Evolutionary conservation across 2,888 invertebrate genomes (phyloP), one percentile per base, ranked within the genome.

Genomic region (Apotomis capreana): DNA sequence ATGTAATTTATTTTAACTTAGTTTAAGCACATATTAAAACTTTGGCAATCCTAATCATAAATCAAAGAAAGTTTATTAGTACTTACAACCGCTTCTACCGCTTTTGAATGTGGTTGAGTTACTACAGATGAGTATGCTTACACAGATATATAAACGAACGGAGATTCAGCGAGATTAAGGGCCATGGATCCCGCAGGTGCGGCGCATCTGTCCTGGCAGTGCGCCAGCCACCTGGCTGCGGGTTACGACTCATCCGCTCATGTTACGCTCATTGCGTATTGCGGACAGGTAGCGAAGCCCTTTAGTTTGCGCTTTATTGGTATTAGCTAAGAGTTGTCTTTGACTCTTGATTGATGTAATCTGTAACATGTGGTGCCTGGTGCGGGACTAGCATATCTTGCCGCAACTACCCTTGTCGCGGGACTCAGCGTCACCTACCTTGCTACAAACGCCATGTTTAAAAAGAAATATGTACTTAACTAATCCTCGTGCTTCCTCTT

Each of bases 151-250:
- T 60, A 46, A 65, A 69, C 57, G 49, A 57, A 36, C 12, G 55
- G 46, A 65, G 65, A 65, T 65, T 57, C 13, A 46, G 55, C 46
- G 46, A 57, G 55, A 65, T 65, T 65, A 65, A 65, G 55, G 49
- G 51, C 62, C 36, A 15, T 9, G 15, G 5, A 55, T 46, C 46
- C 26, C 65, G 57, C 63, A 69, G 69, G 69, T 69, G 69, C 51
- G 57, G 10, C 4, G 13, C 55, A 69, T 69, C 58, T 68, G 68
- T 68, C 49, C 26, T 69, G 69, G 69, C 69, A 8, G n/a, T 15
- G 51, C 40, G 63, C 69, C 69, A 69, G 63, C 58, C 69, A 63
- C 63, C 69, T 69, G 69, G 69, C 15, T 36, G 1, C 26, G 12
- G 51, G 63, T 63, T 62, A 58, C 69, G 52, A 15, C 63, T 57